Conservation (phyloP, 2,888 invertebrate species). For the Therioaphis trifolii region DNA sequence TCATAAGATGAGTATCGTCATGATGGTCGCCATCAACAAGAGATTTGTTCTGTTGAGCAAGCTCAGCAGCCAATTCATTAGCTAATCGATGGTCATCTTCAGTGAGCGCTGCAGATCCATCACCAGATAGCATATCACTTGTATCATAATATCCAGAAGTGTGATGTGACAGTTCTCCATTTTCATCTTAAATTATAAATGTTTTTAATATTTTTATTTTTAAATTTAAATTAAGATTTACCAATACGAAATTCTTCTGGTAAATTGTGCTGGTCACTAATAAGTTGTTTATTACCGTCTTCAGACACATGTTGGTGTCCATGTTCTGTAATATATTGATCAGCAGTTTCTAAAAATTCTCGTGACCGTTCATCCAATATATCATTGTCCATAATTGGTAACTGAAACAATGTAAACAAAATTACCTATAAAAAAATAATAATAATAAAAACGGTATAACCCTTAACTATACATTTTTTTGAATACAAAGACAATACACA, state of each 20-base stretch:
- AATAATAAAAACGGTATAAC: too few species aligned
- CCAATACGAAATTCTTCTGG: constrained; percentile 56
- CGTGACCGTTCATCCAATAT: constrained; percentile 59
- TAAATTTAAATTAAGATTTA: neutral
- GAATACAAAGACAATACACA: too few species aligned
- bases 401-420: neutral
- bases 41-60: constrained; percentile 60
- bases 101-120: constrained; percentile 68
- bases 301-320: constrained; percentile 58
- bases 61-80: constrained; percentile 75
- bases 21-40: constrained; percentile 49
- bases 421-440: neutral
- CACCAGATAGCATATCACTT: constrained; percentile 55
- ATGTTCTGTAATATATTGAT: constrained; percentile 58
- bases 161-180: constrained; percentile 57
- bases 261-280: constrained; percentile 47
- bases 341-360: constrained; percentile 60
- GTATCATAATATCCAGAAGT: constrained; percentile 56
- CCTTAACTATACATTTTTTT: too few species aligned
- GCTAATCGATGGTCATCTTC: constrained; percentile 75
- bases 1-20: constrained; percentile 56
- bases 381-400: constrained; percentile 54
- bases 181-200: constrained; percentile 49
- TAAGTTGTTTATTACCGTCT: constrained; percentile 53
- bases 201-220: neutral